Base-by-base conservation (phyloP, 2,113 vertebrate species). In the Etia nguti region DNA sequence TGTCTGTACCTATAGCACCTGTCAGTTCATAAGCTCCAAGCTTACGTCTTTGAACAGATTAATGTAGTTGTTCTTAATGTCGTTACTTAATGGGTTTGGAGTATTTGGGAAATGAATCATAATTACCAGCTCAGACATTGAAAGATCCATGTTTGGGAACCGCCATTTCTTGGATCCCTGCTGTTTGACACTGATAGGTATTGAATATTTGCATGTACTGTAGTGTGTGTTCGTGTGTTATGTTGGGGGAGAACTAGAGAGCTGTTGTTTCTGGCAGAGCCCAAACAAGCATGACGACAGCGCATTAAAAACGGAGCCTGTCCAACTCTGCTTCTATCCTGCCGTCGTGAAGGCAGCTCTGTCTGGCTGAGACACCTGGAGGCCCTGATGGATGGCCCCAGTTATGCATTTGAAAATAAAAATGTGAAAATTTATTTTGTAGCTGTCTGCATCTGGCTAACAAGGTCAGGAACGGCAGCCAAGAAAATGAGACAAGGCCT, bases 261-360 rank as follows among this genome's bases (percentile, higher is more conserved):
- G 89, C 75, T 93, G 88, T 91, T 91, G 84, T 93, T 93, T 93
- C 92, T 94, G 93, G 93, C 93, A 90, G 22, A 80, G 54, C 29
- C 50, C 77, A 81, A 83, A 88, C 77, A 90, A 92, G 90, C 81
- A 59, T 92, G 90, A 91, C 55, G 77, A 86, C 87, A 60, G 89
- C 8, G 41, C 4, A 31, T 81, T 81, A 56, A 85, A 80, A 70
- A 88, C 77, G 4, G 79, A 89, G 59, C n/a, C 6, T 16, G 54
- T 93, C 93, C 89, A 92, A 84, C 86, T 92, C 84, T 77, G 29
- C 75, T 29, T 62, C 73, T 16, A 56, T 88, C 83, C 84, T 81
- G 59, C 82, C 75, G 29, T 80, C 29, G 26, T 50, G 41, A 59
- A 88, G 84, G 73, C 83, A 84, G 86, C 48, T 73, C 77, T 41